Conservation (phyloP, 2,113 vertebrate species). For the Ptychochromis oligacanthus region DNA sequence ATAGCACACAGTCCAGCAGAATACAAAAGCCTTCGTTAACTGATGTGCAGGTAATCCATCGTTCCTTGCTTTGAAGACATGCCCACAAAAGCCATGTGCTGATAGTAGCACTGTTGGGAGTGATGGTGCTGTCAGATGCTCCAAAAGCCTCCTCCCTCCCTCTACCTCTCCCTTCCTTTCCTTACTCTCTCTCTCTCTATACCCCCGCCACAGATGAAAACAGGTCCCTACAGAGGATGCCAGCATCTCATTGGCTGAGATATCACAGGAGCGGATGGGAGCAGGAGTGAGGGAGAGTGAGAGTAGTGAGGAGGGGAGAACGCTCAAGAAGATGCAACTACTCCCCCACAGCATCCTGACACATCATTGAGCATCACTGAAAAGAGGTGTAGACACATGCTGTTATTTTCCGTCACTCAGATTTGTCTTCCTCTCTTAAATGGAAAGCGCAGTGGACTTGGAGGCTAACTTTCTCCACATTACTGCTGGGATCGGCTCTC, state of each 20-base stretch:
- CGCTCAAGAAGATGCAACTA: conserved; percentile 73
- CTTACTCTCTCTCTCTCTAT: conserved; percentile 27
- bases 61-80: conserved; percentile 60
- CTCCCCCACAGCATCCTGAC: conserved; percentile 64
- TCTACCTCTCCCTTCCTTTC: conserved; percentile 10
- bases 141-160: conserved; percentile 50
- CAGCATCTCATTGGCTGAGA: conserved; percentile 70
- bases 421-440: conserved; percentile 2
- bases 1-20: conserved; percentile 17
- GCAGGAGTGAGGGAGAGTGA: conserved; percentile 38
- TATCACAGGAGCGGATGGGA: conserved; percentile 59
- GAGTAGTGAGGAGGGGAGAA: conserved; percentile 33
- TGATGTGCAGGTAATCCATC: conserved; percentile 66
- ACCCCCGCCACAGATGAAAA: conserved; percentile 59
- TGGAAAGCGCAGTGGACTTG: conserved; percentile 23
- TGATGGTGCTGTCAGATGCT: conserved; percentile 73
- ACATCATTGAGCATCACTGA: conserved; percentile 45
- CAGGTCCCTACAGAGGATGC: conserved; percentile 71
- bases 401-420: conserved; percentile 10
- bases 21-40: conserved; percentile 60
- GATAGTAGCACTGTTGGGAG: conserved; percentile 66
- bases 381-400: conserved; percentile 28
- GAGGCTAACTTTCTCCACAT: conserved; percentile 48
- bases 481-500: conserved; percentile 13
- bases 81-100: conserved; percentile 71